Percentiles rank a stretch among this genome's conserved stretches.
These are phyloP conservation scores for Doris montereyensis DNA, from an alignment of 2,888 invertebrate species.

Conservation along the genomic window DNA sequence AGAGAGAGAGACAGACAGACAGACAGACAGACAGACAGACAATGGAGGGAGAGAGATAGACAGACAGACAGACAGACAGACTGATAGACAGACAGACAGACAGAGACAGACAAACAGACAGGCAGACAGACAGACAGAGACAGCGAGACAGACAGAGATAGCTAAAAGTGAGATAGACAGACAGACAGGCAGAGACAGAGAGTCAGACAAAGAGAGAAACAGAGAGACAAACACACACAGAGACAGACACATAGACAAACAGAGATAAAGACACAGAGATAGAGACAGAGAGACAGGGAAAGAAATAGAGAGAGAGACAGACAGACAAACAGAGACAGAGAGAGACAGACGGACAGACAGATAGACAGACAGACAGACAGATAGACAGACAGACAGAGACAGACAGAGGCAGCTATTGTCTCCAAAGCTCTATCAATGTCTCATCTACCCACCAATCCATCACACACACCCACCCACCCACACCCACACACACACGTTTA, in stretches of 20 bases:
- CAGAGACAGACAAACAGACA: not conserved
- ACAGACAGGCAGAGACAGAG: not conserved
- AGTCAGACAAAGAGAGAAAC: not conserved
- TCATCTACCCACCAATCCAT: too few species aligned
- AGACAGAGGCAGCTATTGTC: too few species aligned
- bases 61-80: constrained; percentile 9
- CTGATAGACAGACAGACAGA: not conserved
- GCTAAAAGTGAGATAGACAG: not conserved
- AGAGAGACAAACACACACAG: not conserved
- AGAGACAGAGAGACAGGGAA: too few species aligned
- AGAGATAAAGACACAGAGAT: too few species aligned
- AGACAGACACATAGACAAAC: not conserved
- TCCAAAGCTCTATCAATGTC: too few species aligned
- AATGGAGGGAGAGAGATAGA: not conserved
- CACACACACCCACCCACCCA: too few species aligned
- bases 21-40: not conserved
- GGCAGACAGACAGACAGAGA: not conserved
- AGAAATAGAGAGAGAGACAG: too few species aligned
- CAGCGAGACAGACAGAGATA: not conserved
- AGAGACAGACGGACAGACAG: too few species aligned
- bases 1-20: not conserved
- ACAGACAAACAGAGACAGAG: too few species aligned
- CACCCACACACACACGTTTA: too few species aligned
- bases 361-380: too few species aligned
- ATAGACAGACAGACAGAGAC: too few species aligned